phyloP scores from a whole-genome alignment of 2,113 vertebrate genomes.

The Phylloscopus whistleri region DNA sequence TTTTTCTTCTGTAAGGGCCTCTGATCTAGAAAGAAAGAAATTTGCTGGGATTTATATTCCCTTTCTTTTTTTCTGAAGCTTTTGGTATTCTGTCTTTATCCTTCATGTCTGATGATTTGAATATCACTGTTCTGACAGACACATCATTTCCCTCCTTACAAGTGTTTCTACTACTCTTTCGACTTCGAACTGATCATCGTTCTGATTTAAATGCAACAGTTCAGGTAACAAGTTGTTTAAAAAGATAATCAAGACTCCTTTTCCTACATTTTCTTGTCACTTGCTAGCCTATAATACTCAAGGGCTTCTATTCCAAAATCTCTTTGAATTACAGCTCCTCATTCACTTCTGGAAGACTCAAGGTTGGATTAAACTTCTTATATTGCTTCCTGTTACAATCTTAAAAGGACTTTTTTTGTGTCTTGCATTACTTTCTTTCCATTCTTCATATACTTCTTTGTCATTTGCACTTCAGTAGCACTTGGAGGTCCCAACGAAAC shows the following conservation, averaged over 20 bases:
- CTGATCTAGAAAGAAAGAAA: neutral
- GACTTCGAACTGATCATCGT: neutral
- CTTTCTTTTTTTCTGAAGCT: neutral
- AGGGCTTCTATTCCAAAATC: slow-evolving; percentile 13
- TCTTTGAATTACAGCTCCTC: neutral
- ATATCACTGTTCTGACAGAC: slow-evolving; percentile 17
- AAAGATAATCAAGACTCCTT: neutral
- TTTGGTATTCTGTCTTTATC: neutral
- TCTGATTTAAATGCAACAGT: slow-evolving; percentile 24
- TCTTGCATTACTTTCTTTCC: neutral
- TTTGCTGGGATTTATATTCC: neutral
- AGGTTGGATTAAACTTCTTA: neutral
- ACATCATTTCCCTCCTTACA: neutral
- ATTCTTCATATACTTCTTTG: neutral
- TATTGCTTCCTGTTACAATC: neutral
- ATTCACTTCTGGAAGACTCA: neutral
- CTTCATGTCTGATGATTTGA: slow-evolving; percentile 18
- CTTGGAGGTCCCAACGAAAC: neutral
- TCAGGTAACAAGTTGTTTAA: neutral
- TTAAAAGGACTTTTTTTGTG: neutral
- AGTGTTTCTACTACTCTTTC: neutral
- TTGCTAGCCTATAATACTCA: neutral
- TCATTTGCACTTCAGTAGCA: slow-evolving; percentile 8
- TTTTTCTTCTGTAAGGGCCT: neutral
- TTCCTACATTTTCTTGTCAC: neutral